Percentiles rank a stretch among this genome's conserved stretches.
Evolutionary conservation across 2,797 vertebrate genomes (phyloP).

Genomic region (Aplochiton taeniatus): DNA sequence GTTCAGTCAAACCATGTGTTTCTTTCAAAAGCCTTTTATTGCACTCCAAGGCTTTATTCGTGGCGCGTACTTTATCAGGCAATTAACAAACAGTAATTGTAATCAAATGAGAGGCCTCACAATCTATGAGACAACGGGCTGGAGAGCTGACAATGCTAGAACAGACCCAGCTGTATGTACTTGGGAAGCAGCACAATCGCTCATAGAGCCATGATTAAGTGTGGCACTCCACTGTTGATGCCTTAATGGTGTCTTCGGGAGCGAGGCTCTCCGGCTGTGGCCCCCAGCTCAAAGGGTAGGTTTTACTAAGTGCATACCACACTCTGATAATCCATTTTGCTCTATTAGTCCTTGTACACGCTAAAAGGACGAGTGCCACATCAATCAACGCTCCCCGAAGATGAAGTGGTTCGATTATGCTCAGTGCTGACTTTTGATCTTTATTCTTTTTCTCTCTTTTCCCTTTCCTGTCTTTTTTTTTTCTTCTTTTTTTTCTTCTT

Average conservation of each 20-base stretch:
- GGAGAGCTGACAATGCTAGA: conserved; percentile 43
- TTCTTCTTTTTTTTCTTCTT: not conserved
- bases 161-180: conserved; percentile 56
- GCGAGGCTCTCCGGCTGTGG: conserved; percentile 47
- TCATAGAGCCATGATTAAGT: conserved; percentile 59
- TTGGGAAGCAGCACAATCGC: conserved; percentile 38
- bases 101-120: conserved; percentile 54
- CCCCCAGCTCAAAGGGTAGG: conserved; percentile 35
- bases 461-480: not conserved
- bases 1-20: conserved; percentile 30
- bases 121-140: conserved; percentile 49
- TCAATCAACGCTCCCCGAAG: conserved; percentile 59
- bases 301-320: conserved; percentile 51
- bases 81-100: conserved; percentile 70
- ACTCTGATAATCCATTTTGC: conserved; percentile 63
- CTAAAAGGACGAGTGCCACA: conserved; percentile 59
- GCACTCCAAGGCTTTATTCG: conserved; percentile 44
- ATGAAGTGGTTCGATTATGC: conserved; percentile 62
- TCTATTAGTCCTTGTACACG: conserved; percentile 59
- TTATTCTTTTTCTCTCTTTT: conserved; percentile 1
- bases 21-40: conserved; percentile 43
- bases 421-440: conserved; percentile 59
- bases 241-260: conserved; percentile 61
- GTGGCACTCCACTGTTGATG: conserved; percentile 50
- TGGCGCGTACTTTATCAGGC: conserved; percentile 53